phyloP scores from a whole-genome alignment of 2,888 invertebrate species.

The Neelides folsomi region DNA sequence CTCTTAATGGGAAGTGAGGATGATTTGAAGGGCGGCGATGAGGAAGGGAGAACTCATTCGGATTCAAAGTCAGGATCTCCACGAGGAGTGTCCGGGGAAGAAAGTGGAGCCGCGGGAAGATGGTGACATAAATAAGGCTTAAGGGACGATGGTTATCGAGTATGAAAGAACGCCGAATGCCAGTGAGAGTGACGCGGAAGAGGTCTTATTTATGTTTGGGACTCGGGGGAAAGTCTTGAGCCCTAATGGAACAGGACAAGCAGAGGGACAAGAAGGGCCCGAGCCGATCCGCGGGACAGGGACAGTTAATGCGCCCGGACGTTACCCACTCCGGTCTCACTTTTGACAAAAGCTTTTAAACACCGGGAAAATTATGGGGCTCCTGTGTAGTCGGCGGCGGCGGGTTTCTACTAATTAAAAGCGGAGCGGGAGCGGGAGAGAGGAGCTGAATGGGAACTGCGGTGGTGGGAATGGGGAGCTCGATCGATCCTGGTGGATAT shows the following conservation, averaged over 20 bases:
- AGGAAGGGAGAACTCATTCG: constrained; percentile 3
- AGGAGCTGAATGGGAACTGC: constrained; percentile 4
- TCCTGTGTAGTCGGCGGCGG: constrained; percentile 16
- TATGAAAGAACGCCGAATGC: constrained; percentile 33
- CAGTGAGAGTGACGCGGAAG: constrained; percentile 34
- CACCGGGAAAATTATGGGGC: constrained; percentile 21
- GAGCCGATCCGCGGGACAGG: too few relatives aligned
- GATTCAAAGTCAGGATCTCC: neutral
- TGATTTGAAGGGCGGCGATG: neutral
- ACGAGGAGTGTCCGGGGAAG: neutral
- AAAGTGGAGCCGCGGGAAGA: constrained; percentile 8
- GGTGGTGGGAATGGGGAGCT: neutral
- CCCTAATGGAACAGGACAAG: constrained; percentile 33
- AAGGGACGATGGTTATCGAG: constrained; percentile 34
- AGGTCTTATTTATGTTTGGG: constrained; percentile 34
- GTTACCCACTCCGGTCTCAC: constrained; percentile 12
- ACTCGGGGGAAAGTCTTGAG: constrained; percentile 27
- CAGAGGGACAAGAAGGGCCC: constrained; percentile 14
- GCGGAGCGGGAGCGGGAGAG: constrained; percentile 7
- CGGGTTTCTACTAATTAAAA: neutral
- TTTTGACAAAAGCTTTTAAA: constrained; percentile 26
- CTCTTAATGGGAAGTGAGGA: constrained; percentile 1
- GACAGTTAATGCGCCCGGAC: constrained; percentile 11
- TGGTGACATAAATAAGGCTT: constrained; percentile 34
- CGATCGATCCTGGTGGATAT: constrained; percentile 31